Conservation (phyloP, 2,113 vertebrate species). For the Eudyptes chrysolophus region DNA sequence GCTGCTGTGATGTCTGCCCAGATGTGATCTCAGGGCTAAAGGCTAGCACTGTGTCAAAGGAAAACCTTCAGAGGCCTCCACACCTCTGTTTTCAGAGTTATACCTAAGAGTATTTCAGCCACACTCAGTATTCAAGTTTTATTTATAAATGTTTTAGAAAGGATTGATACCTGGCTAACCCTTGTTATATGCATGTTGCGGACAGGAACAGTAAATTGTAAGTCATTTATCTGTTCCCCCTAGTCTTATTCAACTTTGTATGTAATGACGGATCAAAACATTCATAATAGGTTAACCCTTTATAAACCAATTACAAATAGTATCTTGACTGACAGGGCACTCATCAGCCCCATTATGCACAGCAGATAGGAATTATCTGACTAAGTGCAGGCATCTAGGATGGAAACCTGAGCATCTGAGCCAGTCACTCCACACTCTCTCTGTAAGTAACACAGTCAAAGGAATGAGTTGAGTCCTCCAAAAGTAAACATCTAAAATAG, state of each 20-base stretch:
- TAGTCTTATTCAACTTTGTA: not conserved
- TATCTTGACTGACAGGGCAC: not conserved
- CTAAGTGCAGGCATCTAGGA: not conserved
- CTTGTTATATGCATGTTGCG: not conserved
- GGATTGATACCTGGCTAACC: not conserved
- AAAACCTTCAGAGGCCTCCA: not conserved
- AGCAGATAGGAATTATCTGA: not conserved
- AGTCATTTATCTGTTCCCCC: not conserved
- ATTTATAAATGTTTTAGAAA: not conserved
- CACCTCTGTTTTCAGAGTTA: not conserved
- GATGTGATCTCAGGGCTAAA: not conserved
- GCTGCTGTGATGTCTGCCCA: not conserved
- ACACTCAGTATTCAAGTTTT: fast-evolving
- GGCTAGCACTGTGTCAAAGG: not conserved
- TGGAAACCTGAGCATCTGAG: not conserved
- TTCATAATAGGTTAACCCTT: not conserved
- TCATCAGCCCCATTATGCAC: not conserved
- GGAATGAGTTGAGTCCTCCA: not conserved
- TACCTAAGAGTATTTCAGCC: not conserved
- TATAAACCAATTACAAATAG: not conserved
- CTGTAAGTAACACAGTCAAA: not conserved
- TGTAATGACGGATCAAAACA: not conserved
- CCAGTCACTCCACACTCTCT: not conserved
- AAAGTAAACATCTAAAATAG: not conserved
- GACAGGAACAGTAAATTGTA: not conserved